Evolutionary conservation across 1,140 invertebrate genomes (phyloP).

Genomic region (Caerostris darwini): DNA sequence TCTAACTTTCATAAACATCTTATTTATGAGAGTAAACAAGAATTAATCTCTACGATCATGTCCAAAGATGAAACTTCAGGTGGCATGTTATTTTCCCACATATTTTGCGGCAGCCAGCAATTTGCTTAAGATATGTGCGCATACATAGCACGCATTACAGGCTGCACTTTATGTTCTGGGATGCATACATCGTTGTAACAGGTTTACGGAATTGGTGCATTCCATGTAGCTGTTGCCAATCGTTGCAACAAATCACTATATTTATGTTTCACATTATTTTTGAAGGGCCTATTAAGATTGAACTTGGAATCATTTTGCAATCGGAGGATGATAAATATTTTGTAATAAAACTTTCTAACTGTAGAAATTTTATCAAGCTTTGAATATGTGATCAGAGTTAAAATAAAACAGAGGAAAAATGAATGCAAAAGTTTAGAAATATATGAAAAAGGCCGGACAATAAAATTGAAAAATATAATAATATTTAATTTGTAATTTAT

Average conservation of each 20-base stretch:
- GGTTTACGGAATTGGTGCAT: slow-evolving; percentile 33
- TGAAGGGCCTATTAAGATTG: neutral
- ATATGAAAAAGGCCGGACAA: no score
- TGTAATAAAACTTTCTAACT: neutral
- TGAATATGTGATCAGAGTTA: neutral
- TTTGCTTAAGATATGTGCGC: slow-evolving; percentile 1
- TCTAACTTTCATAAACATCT: no score
- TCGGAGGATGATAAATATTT: neutral
- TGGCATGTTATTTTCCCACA: neutral
- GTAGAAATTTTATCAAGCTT: neutral
- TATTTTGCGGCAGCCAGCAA: neutral
- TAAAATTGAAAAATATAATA: no score
- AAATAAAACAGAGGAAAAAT: no score
- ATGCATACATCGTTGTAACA: slow-evolving; percentile 38
- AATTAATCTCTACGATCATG: neutral
- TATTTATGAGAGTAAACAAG: no score
- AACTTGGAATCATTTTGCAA: neutral
- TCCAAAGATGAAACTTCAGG: neutral
- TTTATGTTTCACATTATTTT: neutral
- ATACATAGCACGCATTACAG: slow-evolving; percentile 38
- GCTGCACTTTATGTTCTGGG: neutral
- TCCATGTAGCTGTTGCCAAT: neutral
- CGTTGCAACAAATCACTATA: neutral
- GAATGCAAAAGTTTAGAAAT: no score
- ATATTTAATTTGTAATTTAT: no score